These are phyloP conservation scores for Tupaia chinensis DNA, from an alignment of 2,113 vertebrate genomes.

Conservation along the genomic window DNA sequence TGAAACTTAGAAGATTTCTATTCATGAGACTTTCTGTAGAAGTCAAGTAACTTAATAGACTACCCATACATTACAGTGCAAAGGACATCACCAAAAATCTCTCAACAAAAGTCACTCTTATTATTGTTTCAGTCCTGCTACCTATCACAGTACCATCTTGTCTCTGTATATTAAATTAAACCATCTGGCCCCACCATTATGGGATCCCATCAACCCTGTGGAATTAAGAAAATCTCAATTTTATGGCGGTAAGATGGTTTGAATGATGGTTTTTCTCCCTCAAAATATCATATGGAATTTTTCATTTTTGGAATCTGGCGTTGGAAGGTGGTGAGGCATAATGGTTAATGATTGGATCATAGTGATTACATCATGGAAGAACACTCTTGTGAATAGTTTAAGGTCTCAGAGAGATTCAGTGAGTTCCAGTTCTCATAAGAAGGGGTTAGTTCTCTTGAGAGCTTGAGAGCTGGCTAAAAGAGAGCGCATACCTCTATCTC, in stretches of 20 bases:
- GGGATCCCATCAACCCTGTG: neutral
- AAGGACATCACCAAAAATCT: neutral
- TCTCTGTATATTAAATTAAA: neutral
- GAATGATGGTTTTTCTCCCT: no score
- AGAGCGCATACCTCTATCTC: no score
- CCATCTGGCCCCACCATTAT: neutral
- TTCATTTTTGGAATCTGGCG: no score
- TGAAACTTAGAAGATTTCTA: neutral
- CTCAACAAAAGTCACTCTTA: neutral
- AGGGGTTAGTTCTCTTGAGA: no score
- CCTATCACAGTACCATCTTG: neutral
- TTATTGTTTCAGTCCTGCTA: neutral
- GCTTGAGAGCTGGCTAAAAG: no score
- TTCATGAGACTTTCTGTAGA: neutral
- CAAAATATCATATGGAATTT: no score
- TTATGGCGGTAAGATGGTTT: neutral
- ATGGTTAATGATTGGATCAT: no score
- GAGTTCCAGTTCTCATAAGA: no score
- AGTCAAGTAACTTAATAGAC: neutral
- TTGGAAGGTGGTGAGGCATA: no score
- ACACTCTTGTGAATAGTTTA: no score
- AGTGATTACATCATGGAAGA: no score
- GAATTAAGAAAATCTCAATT: neutral
- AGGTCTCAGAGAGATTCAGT: no score
- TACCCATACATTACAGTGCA: neutral